Base-by-base conservation (phyloP, 2,888 invertebrate species). In the Xylota segnis region DNA sequence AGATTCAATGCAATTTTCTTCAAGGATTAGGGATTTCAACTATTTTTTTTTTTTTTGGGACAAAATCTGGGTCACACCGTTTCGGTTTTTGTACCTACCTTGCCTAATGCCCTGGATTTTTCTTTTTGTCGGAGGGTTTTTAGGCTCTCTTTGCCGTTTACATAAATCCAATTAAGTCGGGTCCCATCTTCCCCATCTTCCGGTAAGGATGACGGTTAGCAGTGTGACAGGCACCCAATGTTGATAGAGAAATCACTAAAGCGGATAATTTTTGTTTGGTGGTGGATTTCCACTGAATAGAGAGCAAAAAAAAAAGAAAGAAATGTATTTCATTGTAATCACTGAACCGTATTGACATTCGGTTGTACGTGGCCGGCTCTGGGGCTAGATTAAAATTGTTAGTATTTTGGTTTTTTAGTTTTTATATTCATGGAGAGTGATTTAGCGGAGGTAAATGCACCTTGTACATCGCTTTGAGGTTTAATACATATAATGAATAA, bases 111-210 rank as follows among this genome's bases (percentile, higher is more conserved):
- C 18, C 18, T 23, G 32, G 52, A 6, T 16, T 40, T 47, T 27
- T 45, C 32, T 3, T 9, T 45, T n/a, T 14, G 6, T 14, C 0
- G 43, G 6, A 14, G n/a, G 37, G 10, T 50, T 50, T 34, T 72
- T 16, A 23, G 54, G 18, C 34, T 56, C 50, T 56, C 70, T 61
- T 81, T 81, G 66, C 40, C 61, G 68, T 61, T 76, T 65, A 76
- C 63, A 59, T 82, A 68, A 76, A 76, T 76, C 76, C 82, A 82
- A 82, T 82, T 76, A 76, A 76, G 70, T 65, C 56, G 75, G 47
- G 47, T 65, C 54, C 70, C 61, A 61, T 75, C 40, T 75, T 66
- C 52, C 54, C 70, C 61, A 61, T 75, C 40, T 75, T 66, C 52
- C 37, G 52, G 37, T 14, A 58, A 70, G 70, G 45, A 54, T 54